A percentile compares a stretch with the other conserved stretches of the same genome.
Evolutionary conservation across 2,113 vertebrate species (phyloP).

Genomic region (Gobius niger): DNA sequence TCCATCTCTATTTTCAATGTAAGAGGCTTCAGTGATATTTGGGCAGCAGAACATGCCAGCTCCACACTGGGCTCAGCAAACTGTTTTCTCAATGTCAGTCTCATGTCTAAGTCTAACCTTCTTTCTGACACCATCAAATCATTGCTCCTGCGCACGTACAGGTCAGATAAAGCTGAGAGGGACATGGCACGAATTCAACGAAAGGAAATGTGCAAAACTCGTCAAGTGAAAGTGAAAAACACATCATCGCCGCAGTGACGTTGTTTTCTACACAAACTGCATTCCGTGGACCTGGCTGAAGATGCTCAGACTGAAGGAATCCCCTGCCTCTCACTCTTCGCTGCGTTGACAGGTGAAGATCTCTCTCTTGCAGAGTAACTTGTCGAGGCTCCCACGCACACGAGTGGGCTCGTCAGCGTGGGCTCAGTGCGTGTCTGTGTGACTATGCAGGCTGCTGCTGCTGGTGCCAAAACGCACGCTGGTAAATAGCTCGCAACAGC

Average conservation of each 20-base stretch:
- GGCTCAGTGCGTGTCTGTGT: constrained; percentile 24
- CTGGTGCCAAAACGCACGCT: constrained; percentile 25
- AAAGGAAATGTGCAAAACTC: background rate
- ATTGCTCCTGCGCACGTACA: background rate
- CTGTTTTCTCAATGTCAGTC: constrained; percentile 28
- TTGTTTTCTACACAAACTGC: background rate
- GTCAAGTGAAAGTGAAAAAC: background rate
- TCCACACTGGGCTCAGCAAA: constrained; percentile 9
- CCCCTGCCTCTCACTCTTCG: constrained; percentile 16
- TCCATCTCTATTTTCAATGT: constrained; percentile 30
- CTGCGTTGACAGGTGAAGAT: constrained; percentile 40
- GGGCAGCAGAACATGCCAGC: constrained; percentile 6
- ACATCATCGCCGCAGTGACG: background rate
- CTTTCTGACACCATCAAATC: constrained; percentile 12
- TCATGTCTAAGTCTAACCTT: constrained; percentile 26
- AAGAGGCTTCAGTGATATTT: constrained; percentile 36
- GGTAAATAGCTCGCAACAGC: constrained; percentile 29
- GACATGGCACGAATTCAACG: background rate
- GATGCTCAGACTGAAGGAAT: constrained; percentile 22
- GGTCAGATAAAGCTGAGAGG: background rate
- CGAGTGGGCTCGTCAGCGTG: constrained; percentile 47
- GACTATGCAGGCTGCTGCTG: constrained; percentile 24
- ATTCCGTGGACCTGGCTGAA: background rate
- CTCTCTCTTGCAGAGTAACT: constrained; percentile 12
- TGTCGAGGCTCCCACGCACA: constrained; percentile 51